A percentile compares a stretch with the other conserved stretches of the same genome.
phyloP scores from a whole-genome alignment of 2,888 invertebrate species.

The Cheilosia vernalis region DNA sequence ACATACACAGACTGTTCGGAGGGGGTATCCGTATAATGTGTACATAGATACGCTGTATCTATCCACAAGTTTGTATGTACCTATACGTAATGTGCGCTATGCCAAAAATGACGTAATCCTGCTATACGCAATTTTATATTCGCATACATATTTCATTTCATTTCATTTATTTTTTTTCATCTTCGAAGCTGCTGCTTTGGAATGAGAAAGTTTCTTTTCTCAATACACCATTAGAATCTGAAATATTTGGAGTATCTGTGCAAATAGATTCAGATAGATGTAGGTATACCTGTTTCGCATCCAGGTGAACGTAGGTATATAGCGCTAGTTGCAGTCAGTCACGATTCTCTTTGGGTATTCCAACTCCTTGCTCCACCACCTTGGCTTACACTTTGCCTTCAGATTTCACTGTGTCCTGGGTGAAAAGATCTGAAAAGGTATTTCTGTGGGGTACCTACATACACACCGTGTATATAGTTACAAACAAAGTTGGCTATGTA shows the following conservation, averaged over 20 bases:
- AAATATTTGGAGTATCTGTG: conserved; percentile 57
- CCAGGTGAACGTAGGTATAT: conserved; percentile 45
- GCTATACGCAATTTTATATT: conserved; percentile 50
- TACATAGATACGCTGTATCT: not conserved
- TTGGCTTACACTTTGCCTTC: not conserved
- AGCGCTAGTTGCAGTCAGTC: conserved; percentile 53
- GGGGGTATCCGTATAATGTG: conserved; percentile 9
- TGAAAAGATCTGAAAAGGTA: conserved; percentile 35
- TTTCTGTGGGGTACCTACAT: conserved; percentile 41
- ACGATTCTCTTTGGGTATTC: conserved; percentile 43
- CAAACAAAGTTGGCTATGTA: conserved; percentile 40
- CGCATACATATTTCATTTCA: conserved; percentile 45
- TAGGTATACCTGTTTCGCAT: conserved; percentile 33
- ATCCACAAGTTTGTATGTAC: conserved; percentile 19
- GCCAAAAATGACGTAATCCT: conserved; percentile 54
- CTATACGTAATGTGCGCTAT: conserved; percentile 15
- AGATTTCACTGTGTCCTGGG: conserved; percentile 6
- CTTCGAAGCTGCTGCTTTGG: conserved; percentile 5
- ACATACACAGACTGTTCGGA: conserved; percentile 9
- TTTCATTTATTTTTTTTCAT: conserved; percentile 19
- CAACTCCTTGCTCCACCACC: conserved; percentile 7
- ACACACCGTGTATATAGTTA: conserved; percentile 24
- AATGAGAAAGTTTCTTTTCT: conserved; percentile 57
- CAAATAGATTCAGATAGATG: conserved; percentile 15
- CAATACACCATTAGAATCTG: conserved; percentile 57